Evolutionary conservation across 2,113 vertebrate genomes (phyloP).

Genomic region (Microtus richardsoni): DNA sequence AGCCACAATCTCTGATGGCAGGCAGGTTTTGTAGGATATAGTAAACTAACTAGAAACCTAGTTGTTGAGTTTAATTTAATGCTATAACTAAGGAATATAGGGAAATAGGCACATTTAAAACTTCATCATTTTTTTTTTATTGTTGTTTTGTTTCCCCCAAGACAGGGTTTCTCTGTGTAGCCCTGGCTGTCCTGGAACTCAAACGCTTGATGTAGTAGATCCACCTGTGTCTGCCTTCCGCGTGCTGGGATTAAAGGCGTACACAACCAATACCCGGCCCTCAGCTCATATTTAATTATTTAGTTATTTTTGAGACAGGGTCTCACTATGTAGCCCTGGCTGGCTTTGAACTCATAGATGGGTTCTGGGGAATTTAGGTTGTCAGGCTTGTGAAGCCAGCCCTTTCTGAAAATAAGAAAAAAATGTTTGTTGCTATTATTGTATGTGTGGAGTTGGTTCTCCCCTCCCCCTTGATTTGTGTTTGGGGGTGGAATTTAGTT

Average conservation of each 20-base stretch:
- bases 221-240: not conserved
- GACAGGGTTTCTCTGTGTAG: too few species aligned
- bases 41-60: not conserved
- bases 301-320: not conserved
- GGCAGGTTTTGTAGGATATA: not conserved
- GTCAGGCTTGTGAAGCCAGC: not conserved
- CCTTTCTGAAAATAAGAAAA: not conserved
- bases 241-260: not conserved
- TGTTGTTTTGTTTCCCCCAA: too few species aligned
- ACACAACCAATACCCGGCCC: not conserved
- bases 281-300: not conserved
- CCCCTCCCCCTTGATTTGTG: not conserved
- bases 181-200: too few species aligned
- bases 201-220: not conserved
- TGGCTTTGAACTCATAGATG: not conserved
- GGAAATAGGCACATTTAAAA: not conserved
- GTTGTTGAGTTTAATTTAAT: conserved; percentile 13
- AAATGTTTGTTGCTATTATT: not conserved
- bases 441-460: not conserved
- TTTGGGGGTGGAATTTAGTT: not conserved
- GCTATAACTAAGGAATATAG: not conserved
- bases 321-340: not conserved
- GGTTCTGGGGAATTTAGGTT: not conserved
- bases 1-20: not conserved
- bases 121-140: too few species aligned